Evolutionary conservation across 64 coral and sea anemone genomes (phyloP), one percentile per base, ranked within the genome.

Genomic region (Pocillopora damicornis): DNA sequence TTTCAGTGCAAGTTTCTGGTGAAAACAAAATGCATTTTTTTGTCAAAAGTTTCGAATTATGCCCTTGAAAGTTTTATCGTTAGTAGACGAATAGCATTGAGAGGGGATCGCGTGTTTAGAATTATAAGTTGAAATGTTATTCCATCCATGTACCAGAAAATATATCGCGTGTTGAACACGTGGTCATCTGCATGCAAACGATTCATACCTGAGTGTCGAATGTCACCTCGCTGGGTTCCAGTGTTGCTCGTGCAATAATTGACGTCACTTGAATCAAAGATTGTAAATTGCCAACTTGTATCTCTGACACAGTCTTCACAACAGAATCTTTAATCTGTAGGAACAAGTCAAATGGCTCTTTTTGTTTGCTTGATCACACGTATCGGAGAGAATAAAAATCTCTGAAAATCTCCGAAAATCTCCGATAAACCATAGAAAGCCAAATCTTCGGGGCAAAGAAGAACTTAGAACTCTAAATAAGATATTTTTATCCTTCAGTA

Each of bases 181-280:
- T 26, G 9, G 30, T 11, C 22, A 11, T 60, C 20, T 25, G n/a
- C 20, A 63, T 30, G 9, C n/a, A 9, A 23, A 23, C n/a, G 20
- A 71, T 71, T 13, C 34, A 25, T 90, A 90, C 89, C 72, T 90
- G 89, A 64, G 89, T 85, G 5, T 13, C 67, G 15, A 88, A 63
- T 75, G 87, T 87, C n/a, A 95, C 61, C 61, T 95, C 90, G 22
- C 67, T 35, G 13, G 94, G 63, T 59, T 95, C 79, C 60, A 83
- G 79, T 59, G 90, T 95, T 17, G 90, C 90, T 45, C 94, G 82
- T 73, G 87, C 90, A 30, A 95, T 88, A 7, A 95, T 90, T 16
- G 94, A 95, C 4, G 86, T 92, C 15, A 95, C 80, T 92, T 95
- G 94, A 30, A 87, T 95, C 73, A 95, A 78, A 10, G 90, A 76